Base-by-base conservation (phyloP, 2,797 vertebrate species). In the Cynodonichthys magdalenae region DNA sequence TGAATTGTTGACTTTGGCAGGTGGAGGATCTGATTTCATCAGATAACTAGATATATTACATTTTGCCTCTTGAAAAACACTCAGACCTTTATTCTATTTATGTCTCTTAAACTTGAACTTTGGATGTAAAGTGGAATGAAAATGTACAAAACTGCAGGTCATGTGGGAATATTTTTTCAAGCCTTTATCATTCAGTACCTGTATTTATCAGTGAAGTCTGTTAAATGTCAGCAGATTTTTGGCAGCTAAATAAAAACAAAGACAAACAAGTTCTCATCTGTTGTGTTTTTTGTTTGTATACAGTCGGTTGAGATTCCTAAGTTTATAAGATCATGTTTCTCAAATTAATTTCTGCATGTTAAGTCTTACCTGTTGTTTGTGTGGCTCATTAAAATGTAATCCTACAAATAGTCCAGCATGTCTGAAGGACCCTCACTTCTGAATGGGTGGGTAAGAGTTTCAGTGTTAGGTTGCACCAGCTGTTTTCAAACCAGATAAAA, bases 221-320 rank as follows among this genome's bases (percentile, higher is more conserved):
- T 62, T 10, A 66, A 10, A 31, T 58, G 24, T 63, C 19, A 51
- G 51, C 24, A 45, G 15, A 8, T 29, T 63, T 9, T 5, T 10
- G 6, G 49, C 19, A 44, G 19, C 27, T 55, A 29, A 6, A 24
- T 66, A 17, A 18, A 15, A 7, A 47, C 24, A 24, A 24, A 24
- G 3, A 24, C 24, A 36, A 56, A 42, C 39, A 11, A 4, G 18
- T 45, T 45, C 59, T 69, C 57, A 71, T 57, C 64, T 77, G 68
- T 31, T 53, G 52, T 62, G 19, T 69, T 63, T 54, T 31, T 24
- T 20, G 49, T 29, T 62, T 19, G 18, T 18, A 20, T 48, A 7
- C 19, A 39, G 63, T 51, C 58, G 19, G 10, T 17, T 53, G 28
- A 34, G 28, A 54, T 50, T 54, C 12, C 1, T 1, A 18, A 5